Conservation (phyloP, 2,888 invertebrate genomes). For the Amblyjoppa fuscipennis region DNA sequence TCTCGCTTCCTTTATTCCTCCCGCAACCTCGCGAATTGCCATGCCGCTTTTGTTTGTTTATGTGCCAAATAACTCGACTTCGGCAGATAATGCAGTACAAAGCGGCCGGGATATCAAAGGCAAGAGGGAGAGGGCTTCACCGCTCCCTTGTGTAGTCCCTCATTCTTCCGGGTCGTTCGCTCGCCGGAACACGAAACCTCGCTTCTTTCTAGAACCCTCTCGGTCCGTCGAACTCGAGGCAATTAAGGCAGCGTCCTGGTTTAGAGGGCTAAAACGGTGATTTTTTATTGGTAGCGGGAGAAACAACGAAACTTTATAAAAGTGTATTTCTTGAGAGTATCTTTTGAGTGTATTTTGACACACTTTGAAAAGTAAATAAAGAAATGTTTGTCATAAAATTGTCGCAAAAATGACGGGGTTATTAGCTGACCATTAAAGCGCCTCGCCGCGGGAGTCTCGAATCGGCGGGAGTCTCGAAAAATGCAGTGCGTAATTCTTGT, state of each 20-base stretch:
- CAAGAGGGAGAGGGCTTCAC: not conserved
- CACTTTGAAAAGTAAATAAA: no score
- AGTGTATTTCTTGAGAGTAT: no score
- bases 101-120: slow-evolving; percentile 29
- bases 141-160: not conserved
- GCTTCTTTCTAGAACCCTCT: not conserved
- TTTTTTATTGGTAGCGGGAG: not conserved
- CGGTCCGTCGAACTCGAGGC: not conserved
- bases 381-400: not conserved
- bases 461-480: not conserved
- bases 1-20: slow-evolving; percentile 27
- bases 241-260: not conserved
- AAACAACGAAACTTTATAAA: no score
- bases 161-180: not conserved
- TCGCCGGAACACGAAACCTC: slow-evolving; percentile 2
- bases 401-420: not conserved
- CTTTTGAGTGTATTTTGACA: no score
- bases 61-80: slow-evolving; percentile 52
- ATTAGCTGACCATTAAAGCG: not conserved
- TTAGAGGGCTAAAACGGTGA: not conserved
- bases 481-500: not conserved
- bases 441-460: not conserved
- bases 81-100: slow-evolving; percentile 32
- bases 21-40: slow-evolving; percentile 42
- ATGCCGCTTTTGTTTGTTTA: slow-evolving; percentile 58